Conservation (phyloP, 2,888 invertebrate genomes). For the Balanococcus diminutus region DNA sequence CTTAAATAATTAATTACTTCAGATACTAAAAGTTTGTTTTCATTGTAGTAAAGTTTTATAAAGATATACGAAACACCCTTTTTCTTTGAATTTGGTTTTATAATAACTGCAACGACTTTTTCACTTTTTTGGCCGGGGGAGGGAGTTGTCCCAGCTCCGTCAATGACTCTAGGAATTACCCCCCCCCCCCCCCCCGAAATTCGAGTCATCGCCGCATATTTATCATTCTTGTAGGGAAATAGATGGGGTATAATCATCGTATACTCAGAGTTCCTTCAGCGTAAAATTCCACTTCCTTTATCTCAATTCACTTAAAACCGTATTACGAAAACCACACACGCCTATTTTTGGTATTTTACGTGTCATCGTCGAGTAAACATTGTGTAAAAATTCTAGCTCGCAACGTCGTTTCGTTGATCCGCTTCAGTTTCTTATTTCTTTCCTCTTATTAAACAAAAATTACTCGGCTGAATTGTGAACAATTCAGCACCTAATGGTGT, state of each 20-base stretch:
- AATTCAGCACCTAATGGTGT: not conserved
- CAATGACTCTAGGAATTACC: not conserved
- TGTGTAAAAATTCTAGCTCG: not conserved
- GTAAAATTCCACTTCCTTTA: not conserved
- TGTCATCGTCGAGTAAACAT: not conserved
- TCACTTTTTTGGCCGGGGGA: too few relatives aligned
- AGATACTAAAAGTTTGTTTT: conserved; percentile 38
- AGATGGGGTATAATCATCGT: too few relatives aligned
- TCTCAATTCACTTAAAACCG: not conserved
- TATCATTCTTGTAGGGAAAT: not conserved
- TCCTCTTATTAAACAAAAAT: not conserved
- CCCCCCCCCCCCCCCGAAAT: not conserved
- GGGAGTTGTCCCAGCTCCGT: not conserved
- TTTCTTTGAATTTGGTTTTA: conserved; percentile 12
- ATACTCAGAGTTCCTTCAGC: too few relatives aligned
- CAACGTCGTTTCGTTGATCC: not conserved
- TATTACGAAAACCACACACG: not conserved
- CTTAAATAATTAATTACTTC: conserved; percentile 39
- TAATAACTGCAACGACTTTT: conserved; percentile 7
- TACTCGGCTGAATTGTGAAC: not conserved
- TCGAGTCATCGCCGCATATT: too few relatives aligned
- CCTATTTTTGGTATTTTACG: not conserved
- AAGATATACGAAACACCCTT: conserved; percentile 32
- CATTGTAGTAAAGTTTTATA: conserved; percentile 16
- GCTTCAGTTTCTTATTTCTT: not conserved